Evolutionary conservation across 2,113 vertebrate species (phyloP), one percentile per base, ranked within the genome.

Genomic region (Phylloscopus whistleri): DNA sequence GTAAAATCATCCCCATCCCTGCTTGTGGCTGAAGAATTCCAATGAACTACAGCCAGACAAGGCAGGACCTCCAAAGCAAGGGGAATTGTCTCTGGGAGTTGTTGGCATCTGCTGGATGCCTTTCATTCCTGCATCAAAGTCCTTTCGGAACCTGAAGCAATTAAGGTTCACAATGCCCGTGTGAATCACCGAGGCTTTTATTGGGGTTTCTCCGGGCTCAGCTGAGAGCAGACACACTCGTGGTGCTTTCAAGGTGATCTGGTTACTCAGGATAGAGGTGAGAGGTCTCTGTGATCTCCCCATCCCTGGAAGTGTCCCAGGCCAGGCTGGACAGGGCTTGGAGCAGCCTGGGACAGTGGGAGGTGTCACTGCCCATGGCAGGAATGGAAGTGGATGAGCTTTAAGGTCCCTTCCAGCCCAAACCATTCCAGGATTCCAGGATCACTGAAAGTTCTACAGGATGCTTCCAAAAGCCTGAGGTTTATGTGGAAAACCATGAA

Each of bases 381-480:
- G 66, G 20, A 24, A 4, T 58, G 53, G 6, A 2, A 23, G 9
- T 18, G 23, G 58, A 2, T 51, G 43, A 0, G 30, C 1, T 31
- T 26, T 7, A 7, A 49, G 31, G 9, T 51, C 28, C 53, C 16
- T 46, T 9, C 53, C 33, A 30, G 31, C 33, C 23, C 39, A 39
- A 67, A 39, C 23, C 33, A 26, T 16, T 13, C 44, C 19, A 13
- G 1, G 12, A 52, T 12, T 33, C 59, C 52, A 11, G 1, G 23
- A 46, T 14, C 56, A 35, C 30, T 10, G 15, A 0, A 44, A 70
- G 35, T 28, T 35, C 69, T 31, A 2, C 1, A 48, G 41, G 55
- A 59, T 35, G 35, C 21, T 44, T 39, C 73, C 46, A 7, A 3
- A 66, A 48, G 23, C 3, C 30, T 0, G 2, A 11, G 35, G 20